Percentiles rank a stretch among this genome's conserved stretches.
Conservation (phyloP, 2,113 vertebrate species). For the Raja brachyura region DNA sequence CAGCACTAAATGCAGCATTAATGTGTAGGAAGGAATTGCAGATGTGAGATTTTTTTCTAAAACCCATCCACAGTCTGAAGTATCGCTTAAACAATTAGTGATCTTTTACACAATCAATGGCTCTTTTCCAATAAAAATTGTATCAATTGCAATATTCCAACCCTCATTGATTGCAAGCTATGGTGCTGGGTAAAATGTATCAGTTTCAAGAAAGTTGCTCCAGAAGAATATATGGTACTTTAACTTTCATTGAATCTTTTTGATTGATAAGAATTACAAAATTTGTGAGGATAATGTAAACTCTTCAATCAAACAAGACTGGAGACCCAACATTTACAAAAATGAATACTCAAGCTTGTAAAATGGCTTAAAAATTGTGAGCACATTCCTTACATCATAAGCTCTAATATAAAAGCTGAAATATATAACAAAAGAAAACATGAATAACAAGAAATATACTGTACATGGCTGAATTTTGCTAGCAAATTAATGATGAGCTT, state of each 20-base stretch:
- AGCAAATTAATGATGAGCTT: neutral
- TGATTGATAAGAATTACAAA: neutral
- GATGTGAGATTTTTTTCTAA: neutral
- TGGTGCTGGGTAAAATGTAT: no score
- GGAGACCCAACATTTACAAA: neutral
- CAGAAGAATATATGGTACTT: neutral
- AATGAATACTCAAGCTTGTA: neutral
- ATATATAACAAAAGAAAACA: neutral
- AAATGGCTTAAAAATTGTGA: conserved; percentile 5
- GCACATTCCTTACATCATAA: neutral
- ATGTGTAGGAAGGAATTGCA: no score
- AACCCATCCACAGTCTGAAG: neutral
- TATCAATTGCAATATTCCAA: neutral
- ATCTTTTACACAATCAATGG: neutral
- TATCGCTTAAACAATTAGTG: neutral
- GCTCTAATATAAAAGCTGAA: neutral
- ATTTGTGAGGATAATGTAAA: conserved; percentile 11
- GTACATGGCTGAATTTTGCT: neutral
- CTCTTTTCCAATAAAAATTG: neutral
- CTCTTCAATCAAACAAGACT: neutral
- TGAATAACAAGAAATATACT: neutral
- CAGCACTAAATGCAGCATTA: no score
- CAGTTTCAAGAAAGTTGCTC: neutral
- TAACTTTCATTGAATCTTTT: neutral
- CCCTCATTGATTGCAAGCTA: no score